Evolutionary conservation across 2,888 invertebrate species (phyloP).

Genomic region (Monochamus alternatus): DNA sequence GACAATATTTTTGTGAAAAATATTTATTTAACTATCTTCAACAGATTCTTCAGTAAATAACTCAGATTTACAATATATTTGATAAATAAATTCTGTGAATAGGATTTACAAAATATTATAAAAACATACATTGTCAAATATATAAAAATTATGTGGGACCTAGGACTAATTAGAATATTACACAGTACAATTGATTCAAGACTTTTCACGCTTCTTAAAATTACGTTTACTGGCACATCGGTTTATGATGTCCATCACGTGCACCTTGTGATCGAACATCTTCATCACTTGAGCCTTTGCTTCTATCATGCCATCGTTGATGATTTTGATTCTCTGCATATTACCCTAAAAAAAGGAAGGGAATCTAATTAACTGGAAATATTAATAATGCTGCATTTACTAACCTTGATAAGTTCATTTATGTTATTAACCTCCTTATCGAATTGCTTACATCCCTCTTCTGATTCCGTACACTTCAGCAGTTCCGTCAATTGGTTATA

Average conservation of each 20-base stretch:
- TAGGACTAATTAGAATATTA: conserved; percentile 27
- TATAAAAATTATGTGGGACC: conserved; percentile 33
- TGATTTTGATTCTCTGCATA: conserved; percentile 93
- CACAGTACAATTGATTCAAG: conserved; percentile 55
- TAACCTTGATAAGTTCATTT: conserved; percentile 79
- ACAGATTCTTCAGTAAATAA: conserved; percentile 36
- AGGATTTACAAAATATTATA: conserved; percentile 48
- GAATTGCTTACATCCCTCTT: conserved; percentile 63
- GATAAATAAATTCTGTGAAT: conserved; percentile 38
- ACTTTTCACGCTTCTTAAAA: conserved; percentile 91
- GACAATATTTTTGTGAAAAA: conserved; percentile 24
- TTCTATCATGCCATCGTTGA: conserved; percentile 92
- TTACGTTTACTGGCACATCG: conserved; percentile 94
- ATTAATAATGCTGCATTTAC: neutral
- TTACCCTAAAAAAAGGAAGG: conserved; percentile 81
- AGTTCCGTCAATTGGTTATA: conserved; percentile 69
- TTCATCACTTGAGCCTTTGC: conserved; percentile 90
- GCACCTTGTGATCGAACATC: conserved; percentile 92
- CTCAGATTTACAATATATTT: conserved; percentile 41
- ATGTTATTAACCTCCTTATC: conserved; percentile 69
- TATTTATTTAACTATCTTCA: conserved; percentile 34
- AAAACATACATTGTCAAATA: conserved; percentile 46
- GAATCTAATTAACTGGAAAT: neutral
- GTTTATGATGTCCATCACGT: conserved; percentile 90
- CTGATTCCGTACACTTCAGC: conserved; percentile 68